A percentile compares a stretch with the other conserved stretches of the same genome.
Evolutionary conservation across 2,113 vertebrate species (phyloP).

Genomic region (Salvelinus alpinus): DNA sequence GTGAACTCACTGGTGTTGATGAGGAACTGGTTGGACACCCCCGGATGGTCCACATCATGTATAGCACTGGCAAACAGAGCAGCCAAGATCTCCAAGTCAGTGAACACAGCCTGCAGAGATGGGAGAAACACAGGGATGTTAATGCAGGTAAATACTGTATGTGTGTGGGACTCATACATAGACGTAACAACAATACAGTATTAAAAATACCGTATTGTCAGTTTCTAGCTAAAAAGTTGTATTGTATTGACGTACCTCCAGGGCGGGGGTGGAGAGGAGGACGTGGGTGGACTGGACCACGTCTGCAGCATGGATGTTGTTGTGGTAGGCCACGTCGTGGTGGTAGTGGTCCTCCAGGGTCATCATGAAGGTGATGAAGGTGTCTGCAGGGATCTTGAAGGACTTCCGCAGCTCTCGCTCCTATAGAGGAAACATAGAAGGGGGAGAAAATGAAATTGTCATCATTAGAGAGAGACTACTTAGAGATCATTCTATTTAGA

Average conservation of each 20-base stretch:
- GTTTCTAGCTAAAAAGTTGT: too few species aligned
- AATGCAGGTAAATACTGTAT: conserved; percentile 9
- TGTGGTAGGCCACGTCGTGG: conserved; percentile 88
- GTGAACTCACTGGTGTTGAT: conserved; percentile 90
- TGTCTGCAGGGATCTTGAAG: conserved; percentile 85
- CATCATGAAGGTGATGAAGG: conserved; percentile 88
- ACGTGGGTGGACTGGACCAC: conserved; percentile 91
- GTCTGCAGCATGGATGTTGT: conserved; percentile 89
- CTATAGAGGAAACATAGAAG: conserved; percentile 56
- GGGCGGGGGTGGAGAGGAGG: conserved; percentile 84
- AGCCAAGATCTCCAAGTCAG: conserved; percentile 88
- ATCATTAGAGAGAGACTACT: neutral
- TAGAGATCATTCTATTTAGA: neutral
- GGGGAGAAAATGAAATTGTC: neutral
- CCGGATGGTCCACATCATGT: conserved; percentile 91
- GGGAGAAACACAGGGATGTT: conserved; percentile 1
- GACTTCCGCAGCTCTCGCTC: conserved; percentile 91
- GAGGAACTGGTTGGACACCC: conserved; percentile 93
- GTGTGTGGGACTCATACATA: too few species aligned
- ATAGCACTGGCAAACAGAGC: conserved; percentile 89
- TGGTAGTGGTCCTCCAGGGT: conserved; percentile 91
- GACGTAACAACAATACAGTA: too few species aligned
- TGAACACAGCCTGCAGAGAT: conserved; percentile 83
- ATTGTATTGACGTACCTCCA: conserved; percentile 75
- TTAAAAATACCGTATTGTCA: too few species aligned